These are phyloP conservation scores for Atethmia centrago DNA, from an alignment of 2,888 invertebrate species.

Conservation along the genomic window DNA sequence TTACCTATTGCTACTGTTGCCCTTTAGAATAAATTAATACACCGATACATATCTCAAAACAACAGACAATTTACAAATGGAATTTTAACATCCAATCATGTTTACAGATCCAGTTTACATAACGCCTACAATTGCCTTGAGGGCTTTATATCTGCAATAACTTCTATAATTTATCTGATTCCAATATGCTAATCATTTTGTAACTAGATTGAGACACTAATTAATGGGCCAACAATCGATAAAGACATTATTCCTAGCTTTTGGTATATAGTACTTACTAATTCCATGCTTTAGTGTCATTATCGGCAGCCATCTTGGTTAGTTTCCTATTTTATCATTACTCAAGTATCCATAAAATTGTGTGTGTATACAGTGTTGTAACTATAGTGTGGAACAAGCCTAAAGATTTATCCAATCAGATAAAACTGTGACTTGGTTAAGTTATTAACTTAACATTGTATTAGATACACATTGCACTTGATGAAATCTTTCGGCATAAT, in stretches of 20 bases:
- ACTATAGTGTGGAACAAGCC: background rate
- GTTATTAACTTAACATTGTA: constrained; percentile 2
- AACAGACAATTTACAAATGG: constrained; percentile 36
- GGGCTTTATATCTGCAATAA: constrained; percentile 65
- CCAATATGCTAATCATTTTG: constrained; percentile 42
- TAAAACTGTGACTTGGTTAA: constrained; percentile 7
- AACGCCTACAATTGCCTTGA: constrained; percentile 39
- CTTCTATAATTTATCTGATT: constrained; percentile 61
- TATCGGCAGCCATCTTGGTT: constrained; percentile 17
- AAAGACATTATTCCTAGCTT: constrained; percentile 26
- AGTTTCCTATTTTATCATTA: constrained; percentile 20
- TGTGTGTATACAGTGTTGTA: background rate
- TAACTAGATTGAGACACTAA: constrained; percentile 48
- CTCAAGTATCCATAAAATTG: no score
- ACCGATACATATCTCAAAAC: constrained; percentile 5
- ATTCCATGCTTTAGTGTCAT: constrained; percentile 15
- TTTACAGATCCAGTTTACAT: constrained; percentile 8
- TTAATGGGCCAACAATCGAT: constrained; percentile 42
- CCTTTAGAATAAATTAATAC: constrained; percentile 12
- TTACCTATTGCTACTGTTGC: background rate
- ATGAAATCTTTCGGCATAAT: no score
- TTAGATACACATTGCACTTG: no score
- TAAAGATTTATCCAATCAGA: constrained; percentile 14
- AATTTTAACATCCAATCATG: constrained; percentile 35
- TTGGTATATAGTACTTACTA: background rate